Conservation (phyloP, 2,113 vertebrate species). For the Chaetodon auriga region DNA sequence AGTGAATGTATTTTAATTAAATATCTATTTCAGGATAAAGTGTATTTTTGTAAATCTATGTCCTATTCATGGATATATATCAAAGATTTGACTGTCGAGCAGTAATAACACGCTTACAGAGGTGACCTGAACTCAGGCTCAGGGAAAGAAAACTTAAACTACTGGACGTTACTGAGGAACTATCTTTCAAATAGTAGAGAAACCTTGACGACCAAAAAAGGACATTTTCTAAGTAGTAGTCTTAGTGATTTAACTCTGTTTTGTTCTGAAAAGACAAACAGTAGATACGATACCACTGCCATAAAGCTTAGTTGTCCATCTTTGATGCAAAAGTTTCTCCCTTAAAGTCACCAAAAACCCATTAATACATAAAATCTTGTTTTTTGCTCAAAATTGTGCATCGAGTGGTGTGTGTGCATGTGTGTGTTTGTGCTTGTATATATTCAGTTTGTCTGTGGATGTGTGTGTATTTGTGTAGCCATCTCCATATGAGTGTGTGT, state of each 20-base stretch:
- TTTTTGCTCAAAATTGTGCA: conserved; percentile 43
- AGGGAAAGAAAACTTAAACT: conserved; percentile 55
- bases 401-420: neutral
- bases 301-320: conserved; percentile 33
- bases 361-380: neutral
- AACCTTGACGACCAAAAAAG: conserved; percentile 6
- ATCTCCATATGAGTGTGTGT: conserved; percentile 53
- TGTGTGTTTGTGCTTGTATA: neutral
- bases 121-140: conserved; percentile 32
- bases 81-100: conserved; percentile 32
- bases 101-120: conserved; percentile 19
- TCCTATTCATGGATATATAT: conserved; percentile 51
- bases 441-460: conserved; percentile 4
- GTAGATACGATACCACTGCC: conserved; percentile 32
- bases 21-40: conserved; percentile 47
- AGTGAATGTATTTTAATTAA: conserved; percentile 28
- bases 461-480: neutral
- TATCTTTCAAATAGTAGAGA: conserved; percentile 41
- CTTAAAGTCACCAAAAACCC: conserved; percentile 14
- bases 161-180: conserved; percentile 32
- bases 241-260: neutral
- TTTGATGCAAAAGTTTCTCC: conserved; percentile 26
- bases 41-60: conserved; percentile 26
- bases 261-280: neutral
- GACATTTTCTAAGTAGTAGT: conserved; percentile 21